Percentiles rank a stretch among this genome's conserved stretches.
Evolutionary conservation across 2,797 vertebrate species (phyloP).

Genomic region (Cichlasoma orientale): DNA sequence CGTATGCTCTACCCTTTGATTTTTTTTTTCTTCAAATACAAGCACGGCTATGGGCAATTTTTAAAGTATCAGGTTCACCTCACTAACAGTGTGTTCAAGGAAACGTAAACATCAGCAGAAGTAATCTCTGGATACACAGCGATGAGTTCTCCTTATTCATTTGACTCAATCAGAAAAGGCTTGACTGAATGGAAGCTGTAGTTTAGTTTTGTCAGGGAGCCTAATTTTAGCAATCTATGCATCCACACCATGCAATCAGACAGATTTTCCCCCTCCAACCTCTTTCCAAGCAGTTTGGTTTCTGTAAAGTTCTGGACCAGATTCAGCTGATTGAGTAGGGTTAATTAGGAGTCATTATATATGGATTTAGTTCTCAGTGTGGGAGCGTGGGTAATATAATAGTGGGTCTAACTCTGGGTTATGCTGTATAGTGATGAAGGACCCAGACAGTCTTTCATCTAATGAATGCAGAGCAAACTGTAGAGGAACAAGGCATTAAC

Average conservation of each 20-base stretch:
- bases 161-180: not conserved
- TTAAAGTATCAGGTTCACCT: not conserved
- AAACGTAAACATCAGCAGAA: too few relatives aligned
- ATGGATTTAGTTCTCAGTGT: not conserved
- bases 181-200: conserved; percentile 5
- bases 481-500: not conserved
- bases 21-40: not conserved
- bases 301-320: not conserved
- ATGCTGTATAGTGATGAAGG: not conserved
- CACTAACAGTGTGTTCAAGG: not conserved
- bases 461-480: not conserved
- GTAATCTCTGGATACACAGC: not conserved
- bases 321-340: not conserved
- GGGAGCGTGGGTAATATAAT: not conserved
- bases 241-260: not conserved
- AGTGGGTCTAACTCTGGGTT: not conserved
- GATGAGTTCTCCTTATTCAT: not conserved
- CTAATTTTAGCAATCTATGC: conserved; percentile 24
- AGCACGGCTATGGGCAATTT: not conserved
- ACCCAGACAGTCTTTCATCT: not conserved
- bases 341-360: conserved; percentile 1
- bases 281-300: not conserved
- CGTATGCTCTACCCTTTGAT: not conserved
- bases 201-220: conserved; percentile 24
- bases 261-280: not conserved